Evolutionary conservation across 2,113 vertebrate genomes (phyloP).

Genomic region (Hypanus sabinus): DNA sequence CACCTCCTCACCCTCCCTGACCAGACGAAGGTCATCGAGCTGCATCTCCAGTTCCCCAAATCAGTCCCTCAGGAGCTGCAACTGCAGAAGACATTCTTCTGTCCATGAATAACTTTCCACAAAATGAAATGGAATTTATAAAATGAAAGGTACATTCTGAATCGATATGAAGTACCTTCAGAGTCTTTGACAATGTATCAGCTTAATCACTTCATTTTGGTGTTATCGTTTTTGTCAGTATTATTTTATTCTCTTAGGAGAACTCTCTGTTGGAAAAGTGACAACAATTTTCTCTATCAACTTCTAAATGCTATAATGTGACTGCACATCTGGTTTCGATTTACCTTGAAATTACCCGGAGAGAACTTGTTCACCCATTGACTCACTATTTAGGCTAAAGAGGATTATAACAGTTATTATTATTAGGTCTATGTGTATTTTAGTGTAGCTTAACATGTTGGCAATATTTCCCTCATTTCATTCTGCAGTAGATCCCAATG

Average conservation of each 20-base stretch:
- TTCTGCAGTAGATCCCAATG: background rate
- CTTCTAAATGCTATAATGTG: background rate
- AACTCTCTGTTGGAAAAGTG: background rate
- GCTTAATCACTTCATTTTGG: background rate
- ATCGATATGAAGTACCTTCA: background rate
- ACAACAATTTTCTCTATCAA: background rate
- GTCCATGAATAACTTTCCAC: background rate
- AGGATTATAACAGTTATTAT: background rate
- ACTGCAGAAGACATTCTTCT: background rate
- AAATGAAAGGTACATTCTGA: slow-evolving; percentile 8
- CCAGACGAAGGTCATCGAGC: too few relatives aligned
- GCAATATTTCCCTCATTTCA: background rate
- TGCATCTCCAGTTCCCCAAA: too few relatives aligned
- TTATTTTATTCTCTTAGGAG: background rate
- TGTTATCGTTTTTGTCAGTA: background rate
- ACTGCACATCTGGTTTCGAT: background rate
- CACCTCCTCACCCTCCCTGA: too few relatives aligned
- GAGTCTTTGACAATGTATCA: background rate
- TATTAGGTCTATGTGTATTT: background rate
- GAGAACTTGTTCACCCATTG: background rate
- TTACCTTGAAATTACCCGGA: background rate
- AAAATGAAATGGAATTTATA: background rate
- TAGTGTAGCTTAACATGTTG: background rate
- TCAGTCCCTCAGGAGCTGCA: too few relatives aligned
- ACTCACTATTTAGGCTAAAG: background rate